phyloP scores from a whole-genome alignment of 2,888 invertebrate genomes.

The Tolmerus cingulatus region DNA sequence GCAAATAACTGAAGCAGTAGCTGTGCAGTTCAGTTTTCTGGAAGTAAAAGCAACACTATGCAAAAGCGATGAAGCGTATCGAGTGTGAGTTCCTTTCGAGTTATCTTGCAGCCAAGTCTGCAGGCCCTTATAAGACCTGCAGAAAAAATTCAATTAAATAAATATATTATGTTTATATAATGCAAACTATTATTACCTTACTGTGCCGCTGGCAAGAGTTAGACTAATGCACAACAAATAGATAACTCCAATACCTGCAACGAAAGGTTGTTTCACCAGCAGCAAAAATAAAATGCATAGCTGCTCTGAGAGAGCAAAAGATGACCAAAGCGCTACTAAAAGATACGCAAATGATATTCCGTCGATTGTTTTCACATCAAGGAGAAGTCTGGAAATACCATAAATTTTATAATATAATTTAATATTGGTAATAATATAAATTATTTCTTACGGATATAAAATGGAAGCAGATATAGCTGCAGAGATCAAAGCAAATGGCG shows the following conservation, averaged over 20 bases:
- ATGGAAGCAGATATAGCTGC: conserved; percentile 76
- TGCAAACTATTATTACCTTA: conserved; percentile 67
- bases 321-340: conserved; percentile 80
- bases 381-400: conserved; percentile 54
- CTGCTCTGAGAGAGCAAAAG: conserved; percentile 86
- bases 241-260: conserved; percentile 80
- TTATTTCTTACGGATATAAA: conserved; percentile 72
- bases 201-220: conserved; percentile 77
- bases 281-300: conserved; percentile 82
- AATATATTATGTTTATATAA: not conserved
- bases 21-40: conserved; percentile 66
- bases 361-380: conserved; percentile 58
- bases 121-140: conserved; percentile 77
- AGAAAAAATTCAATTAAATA: conserved; percentile 44
- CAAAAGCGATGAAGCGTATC: conserved; percentile 80
- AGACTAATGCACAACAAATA: conserved; percentile 78
- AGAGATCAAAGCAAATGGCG: conserved; percentile 83
- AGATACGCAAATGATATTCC: conserved; percentile 70
- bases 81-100: conserved; percentile 79
- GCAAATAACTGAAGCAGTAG: conserved; percentile 61
- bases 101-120: conserved; percentile 84
- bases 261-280: conserved; percentile 79
- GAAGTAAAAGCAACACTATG: conserved; percentile 75
- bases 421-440: conserved; percentile 17
- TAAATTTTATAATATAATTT: no score